A percentile compares a stretch with the other conserved stretches of the same genome.
These are phyloP conservation scores for Temnothorax curvispinosus DNA, from an alignment of 1,140 invertebrate genomes.

Conservation along the genomic window DNA sequence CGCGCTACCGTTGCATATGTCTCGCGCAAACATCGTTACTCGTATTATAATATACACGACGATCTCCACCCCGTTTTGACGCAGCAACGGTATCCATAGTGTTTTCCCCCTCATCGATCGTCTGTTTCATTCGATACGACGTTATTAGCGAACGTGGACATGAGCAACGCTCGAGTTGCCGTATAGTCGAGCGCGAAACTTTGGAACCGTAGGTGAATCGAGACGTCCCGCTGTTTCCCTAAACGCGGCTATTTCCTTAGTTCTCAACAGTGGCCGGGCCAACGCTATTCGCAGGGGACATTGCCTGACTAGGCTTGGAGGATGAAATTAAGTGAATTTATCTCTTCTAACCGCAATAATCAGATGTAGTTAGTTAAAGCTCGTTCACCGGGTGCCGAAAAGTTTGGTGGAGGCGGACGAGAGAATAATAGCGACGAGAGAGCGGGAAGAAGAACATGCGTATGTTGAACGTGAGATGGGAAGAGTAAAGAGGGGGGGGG, in stretches of 20 bases:
- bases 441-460: constrained; percentile 30
- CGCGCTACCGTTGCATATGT: not conserved
- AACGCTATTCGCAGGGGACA: constrained; percentile 32
- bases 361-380: constrained; percentile 75
- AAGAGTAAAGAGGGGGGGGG: not conserved
- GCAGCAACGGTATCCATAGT: not conserved
- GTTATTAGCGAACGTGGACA: constrained; percentile 34
- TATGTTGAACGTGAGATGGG: not conserved
- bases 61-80: not conserved
- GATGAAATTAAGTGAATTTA: constrained; percentile 78
- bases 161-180: not conserved
- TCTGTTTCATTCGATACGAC: constrained; percentile 11
- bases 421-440: constrained; percentile 25
- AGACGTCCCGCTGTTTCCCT: constrained; percentile 27
- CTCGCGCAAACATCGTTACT: not conserved
- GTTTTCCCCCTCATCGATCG: constrained; percentile 24
- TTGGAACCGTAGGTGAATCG: not conserved
- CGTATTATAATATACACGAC: not conserved
- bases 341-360: constrained; percentile 78
- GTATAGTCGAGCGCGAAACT: constrained; percentile 4
- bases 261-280: not conserved
- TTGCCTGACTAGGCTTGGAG: constrained; percentile 47
- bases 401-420: not conserved
- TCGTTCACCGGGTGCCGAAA: constrained; percentile 21
- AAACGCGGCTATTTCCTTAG: constrained; percentile 45